A percentile compares a stretch with the other conserved stretches of the same genome.
Evolutionary conservation across 1,140 invertebrate genomes (phyloP).

Genomic region (Eupristina koningsbergeri): DNA sequence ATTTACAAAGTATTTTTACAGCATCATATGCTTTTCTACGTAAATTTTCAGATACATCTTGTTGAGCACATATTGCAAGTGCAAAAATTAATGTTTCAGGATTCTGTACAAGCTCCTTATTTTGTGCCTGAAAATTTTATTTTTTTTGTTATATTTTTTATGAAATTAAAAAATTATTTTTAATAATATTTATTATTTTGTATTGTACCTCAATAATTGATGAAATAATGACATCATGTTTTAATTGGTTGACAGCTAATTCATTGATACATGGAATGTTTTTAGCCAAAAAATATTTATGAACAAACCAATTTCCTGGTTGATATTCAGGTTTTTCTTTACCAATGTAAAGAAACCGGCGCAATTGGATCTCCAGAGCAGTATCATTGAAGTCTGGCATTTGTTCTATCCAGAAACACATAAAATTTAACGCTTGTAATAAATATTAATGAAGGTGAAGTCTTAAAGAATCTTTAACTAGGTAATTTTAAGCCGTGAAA

Average conservation of each 20-base stretch:
- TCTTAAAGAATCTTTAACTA: constrained; percentile 19
- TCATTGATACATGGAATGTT: constrained; percentile 71
- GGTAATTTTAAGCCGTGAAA: not conserved
- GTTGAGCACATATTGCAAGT: constrained; percentile 74
- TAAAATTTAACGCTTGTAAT: constrained; percentile 4
- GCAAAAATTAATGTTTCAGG: constrained; percentile 76
- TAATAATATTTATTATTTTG: not conserved
- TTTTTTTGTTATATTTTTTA: not conserved
- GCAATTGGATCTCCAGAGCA: constrained; percentile 63
- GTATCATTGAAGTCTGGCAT: constrained; percentile 51
- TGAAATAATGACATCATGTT: constrained; percentile 37
- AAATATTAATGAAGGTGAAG: not conserved
- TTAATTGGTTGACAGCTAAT: constrained; percentile 59
- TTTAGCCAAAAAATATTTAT: constrained; percentile 72
- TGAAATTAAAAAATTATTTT: not conserved
- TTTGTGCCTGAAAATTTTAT: constrained; percentile 68
- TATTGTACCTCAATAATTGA: constrained; percentile 41
- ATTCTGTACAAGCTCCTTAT: constrained; percentile 72
- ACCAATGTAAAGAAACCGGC: constrained; percentile 74
- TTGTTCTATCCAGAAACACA: constrained; percentile 28
- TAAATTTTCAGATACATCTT: constrained; percentile 67
- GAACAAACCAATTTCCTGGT: constrained; percentile 74
- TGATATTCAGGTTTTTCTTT: constrained; percentile 75
- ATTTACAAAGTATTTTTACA: constrained; percentile 73
- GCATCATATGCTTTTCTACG: constrained; percentile 73